A percentile compares a stretch with the other conserved stretches of the same genome.
These are phyloP conservation scores for Folsomia manolachei DNA, from an alignment of 2,888 invertebrate genomes.

Conservation along the genomic window DNA sequence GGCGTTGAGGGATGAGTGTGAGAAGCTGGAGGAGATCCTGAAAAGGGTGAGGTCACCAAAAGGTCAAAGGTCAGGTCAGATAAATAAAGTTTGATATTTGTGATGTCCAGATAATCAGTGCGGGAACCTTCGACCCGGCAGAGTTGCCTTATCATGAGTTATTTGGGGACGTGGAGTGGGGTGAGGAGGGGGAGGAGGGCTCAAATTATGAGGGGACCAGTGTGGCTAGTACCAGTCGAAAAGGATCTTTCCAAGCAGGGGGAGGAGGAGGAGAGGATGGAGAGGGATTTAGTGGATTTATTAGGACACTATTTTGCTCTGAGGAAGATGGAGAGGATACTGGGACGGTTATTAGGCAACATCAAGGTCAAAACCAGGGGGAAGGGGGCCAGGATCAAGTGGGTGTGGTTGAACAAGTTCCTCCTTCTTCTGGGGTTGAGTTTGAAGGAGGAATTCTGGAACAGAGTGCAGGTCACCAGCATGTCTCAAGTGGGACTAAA, in stretches of 20 bases:
- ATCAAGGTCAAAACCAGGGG: neutral
- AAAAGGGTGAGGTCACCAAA: constrained; percentile 52
- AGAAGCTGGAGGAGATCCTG: constrained; percentile 76
- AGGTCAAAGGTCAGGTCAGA: neutral
- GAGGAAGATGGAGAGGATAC: constrained; percentile 17
- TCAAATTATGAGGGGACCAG: neutral
- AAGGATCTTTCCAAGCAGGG: constrained; percentile 12
- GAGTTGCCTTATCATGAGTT: constrained; percentile 14
- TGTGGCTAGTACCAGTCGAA: constrained; percentile 12
- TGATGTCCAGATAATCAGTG: neutral
- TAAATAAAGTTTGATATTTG: neutral
- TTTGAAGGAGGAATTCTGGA: neutral
- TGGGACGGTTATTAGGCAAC: neutral
- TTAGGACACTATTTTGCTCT: neutral
- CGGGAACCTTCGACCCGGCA: neutral
- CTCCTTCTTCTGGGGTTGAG: neutral
- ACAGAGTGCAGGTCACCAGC: constrained; percentile 9
- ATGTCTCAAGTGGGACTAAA: constrained; percentile 8
- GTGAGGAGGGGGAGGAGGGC: constrained; percentile 8
- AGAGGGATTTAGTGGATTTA: neutral
- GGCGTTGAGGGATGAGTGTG: constrained; percentile 82
- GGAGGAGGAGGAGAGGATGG: constrained; percentile 28
- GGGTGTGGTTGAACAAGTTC: neutral
- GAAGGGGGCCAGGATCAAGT: neutral
- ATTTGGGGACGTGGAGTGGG: neutral